phyloP scores from a whole-genome alignment of 2,888 invertebrate genomes.

The Leistus spinibarbis region DNA sequence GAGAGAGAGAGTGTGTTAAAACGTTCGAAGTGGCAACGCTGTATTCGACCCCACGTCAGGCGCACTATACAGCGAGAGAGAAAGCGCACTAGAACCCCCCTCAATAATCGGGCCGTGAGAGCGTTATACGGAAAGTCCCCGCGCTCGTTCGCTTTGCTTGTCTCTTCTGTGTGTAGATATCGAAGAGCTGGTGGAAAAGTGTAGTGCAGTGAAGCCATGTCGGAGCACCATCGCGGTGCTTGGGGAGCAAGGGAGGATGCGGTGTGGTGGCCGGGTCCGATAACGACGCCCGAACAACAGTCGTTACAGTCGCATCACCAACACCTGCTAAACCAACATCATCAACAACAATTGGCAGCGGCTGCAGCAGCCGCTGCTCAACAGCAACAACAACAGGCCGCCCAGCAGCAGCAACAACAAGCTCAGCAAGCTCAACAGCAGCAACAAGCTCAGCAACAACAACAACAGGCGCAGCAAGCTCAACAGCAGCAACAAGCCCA shows the following conservation, averaged over 20 bases:
- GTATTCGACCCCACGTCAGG: slow-evolving; percentile 47
- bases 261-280: slow-evolving; percentile 68
- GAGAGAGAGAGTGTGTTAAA: slow-evolving; percentile 47
- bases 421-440: slow-evolving; percentile 52
- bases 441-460: slow-evolving; percentile 51
- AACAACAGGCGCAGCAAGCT: slow-evolving; percentile 50
- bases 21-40: slow-evolving; percentile 53
- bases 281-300: slow-evolving; percentile 60
- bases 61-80: slow-evolving; percentile 38
- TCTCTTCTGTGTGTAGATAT: slow-evolving; percentile 9
- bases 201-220: slow-evolving; percentile 57
- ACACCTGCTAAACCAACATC: slow-evolving; percentile 61
- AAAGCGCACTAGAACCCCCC: slow-evolving; percentile 42
- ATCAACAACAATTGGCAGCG: slow-evolving; percentile 60
- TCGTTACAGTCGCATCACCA: slow-evolving; percentile 56
- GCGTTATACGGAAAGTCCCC: slow-evolving; percentile 38
- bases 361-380: slow-evolving; percentile 49
- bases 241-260: slow-evolving; percentile 68
- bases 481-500: slow-evolving; percentile 54
- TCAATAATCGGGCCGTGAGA: slow-evolving; percentile 41
- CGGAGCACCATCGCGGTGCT: slow-evolving; percentile 69
- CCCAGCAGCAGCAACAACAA: slow-evolving; percentile 49
- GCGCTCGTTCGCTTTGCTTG: slow-evolving; percentile 1
- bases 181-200: slow-evolving; percentile 38
- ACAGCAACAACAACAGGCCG: slow-evolving; percentile 44